Evolutionary conservation across 2,797 vertebrate species (phyloP).

Genomic region (Takifugu ocellatus): DNA sequence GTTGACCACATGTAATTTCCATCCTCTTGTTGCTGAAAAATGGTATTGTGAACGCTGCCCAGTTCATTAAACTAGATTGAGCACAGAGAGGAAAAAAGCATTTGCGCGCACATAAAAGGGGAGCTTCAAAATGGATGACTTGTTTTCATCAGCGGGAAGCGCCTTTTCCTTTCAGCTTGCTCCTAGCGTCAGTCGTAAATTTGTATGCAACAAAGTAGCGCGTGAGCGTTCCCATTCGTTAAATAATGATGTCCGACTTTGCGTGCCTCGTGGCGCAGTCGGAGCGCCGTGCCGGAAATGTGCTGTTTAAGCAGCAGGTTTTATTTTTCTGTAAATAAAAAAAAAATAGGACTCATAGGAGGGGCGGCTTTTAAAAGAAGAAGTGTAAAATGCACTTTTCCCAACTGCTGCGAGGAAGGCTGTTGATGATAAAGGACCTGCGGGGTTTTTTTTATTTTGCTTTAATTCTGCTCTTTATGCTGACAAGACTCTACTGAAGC

Average conservation of each 20-base stretch:
- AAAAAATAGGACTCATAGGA: conserved; percentile 11
- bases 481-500: conserved; percentile 8
- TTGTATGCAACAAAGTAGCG: conserved; percentile 23
- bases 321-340: conserved; percentile 13
- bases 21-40: conserved; percentile 18
- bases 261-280: conserved; percentile 26
- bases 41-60: conserved; percentile 9
- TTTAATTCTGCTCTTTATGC: conserved; percentile 14
- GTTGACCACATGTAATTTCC: conserved; percentile 19
- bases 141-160: conserved; percentile 20
- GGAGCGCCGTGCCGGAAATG: conserved; percentile 22
- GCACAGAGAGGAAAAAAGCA: conserved; percentile 27
- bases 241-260: conserved; percentile 17
- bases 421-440: conserved; percentile 23
- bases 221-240: not conserved
- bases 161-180: conserved; percentile 24
- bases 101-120: conserved; percentile 16
- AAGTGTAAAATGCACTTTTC: conserved; percentile 37
- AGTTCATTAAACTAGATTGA: conserved; percentile 35
- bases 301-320: conserved; percentile 22
- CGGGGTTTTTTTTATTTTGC: conserved; percentile 3
- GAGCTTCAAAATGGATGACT: conserved; percentile 19
- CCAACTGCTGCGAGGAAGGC: conserved; percentile 21
- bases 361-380: conserved; percentile 1
- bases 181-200: conserved; percentile 24